phyloP scores from a whole-genome alignment of 2,797 vertebrate species.

The Mionectes olivaceus region DNA sequence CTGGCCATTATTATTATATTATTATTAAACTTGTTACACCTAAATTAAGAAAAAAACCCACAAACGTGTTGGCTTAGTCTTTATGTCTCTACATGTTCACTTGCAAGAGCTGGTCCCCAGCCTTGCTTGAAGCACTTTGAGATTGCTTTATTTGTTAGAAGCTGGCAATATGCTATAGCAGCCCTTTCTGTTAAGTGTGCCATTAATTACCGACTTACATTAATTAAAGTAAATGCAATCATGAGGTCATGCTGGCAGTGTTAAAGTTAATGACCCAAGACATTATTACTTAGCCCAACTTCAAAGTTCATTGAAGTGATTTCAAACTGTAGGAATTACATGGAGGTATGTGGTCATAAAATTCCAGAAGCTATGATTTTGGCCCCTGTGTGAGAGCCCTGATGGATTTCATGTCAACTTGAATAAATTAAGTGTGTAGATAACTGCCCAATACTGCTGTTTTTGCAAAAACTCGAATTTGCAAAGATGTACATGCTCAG shows the following conservation, averaged over 20 bases:
- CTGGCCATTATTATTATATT: neutral
- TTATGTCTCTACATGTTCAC: neutral
- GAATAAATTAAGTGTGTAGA: neutral
- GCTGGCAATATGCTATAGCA: neutral
- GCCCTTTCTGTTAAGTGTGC: neutral
- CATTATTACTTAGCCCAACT: neutral
- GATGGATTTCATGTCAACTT: neutral
- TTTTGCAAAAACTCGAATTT: neutral
- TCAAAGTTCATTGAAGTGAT: neutral
- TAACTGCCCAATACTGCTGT: neutral
- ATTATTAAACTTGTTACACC: neutral
- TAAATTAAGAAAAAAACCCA: neutral
- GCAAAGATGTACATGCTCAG: neutral
- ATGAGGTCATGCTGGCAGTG: neutral
- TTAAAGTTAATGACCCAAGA: conserved; percentile 6
- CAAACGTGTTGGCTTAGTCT: accelerated
- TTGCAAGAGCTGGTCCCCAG: neutral
- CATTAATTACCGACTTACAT: conserved; percentile 18
- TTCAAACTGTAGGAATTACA: neutral
- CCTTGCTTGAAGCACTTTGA: neutral
- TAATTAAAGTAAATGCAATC: conserved; percentile 41
- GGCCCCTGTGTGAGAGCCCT: neutral
- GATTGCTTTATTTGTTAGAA: neutral
- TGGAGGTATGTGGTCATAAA: neutral
- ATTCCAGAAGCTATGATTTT: neutral